Evolutionary conservation across 2,113 vertebrate genomes (phyloP), one percentile per base, ranked within the genome.

Genomic region (Gorsachius goisagi): DNA sequence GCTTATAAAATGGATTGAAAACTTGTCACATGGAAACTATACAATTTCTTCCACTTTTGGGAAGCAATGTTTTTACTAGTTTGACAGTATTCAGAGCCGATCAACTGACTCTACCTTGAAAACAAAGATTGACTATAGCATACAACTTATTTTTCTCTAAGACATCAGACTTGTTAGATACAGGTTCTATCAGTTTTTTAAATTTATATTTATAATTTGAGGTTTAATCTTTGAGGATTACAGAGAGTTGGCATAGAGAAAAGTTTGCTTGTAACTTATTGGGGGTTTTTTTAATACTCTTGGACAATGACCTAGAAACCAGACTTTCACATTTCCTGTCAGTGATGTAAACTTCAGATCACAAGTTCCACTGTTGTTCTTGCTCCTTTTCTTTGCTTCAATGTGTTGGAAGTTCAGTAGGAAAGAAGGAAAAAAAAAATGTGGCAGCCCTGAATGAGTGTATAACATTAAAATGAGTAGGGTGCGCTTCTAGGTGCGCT

Each of bases 291-390:
- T 91, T 73, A 73, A 52, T 73, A 28, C 12, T 35, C 5, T 60
- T 68, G 45, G 28, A 16, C 19, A 62, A 60, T 21, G 53, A 50
- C 19, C 26, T 72, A 56, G n/a, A 68, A 90, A 60, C 12, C 53
- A 50, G 58, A 27, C 17, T 37, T 88, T 4, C 0, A 4, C 1
- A 3, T 87, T 84, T 86, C 19, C 39, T 77, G 16, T 92, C 28
- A 14, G 27, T 49, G 15, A 9, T 0, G 0, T 69, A 49, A 66
- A 49, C 59, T 52, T 83, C n/a, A 68, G 26, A 56, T 83, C 22
- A 41, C 33, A 84, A 73, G 5, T 75, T 86, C 11, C 8, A 3
- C 20, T 55, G 9, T 50, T 67, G 17, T 56, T 79, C 45, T 72
- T 80, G 18, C 9, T 32, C 26, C 23, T 79, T 76, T 83, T 15